phyloP scores from a whole-genome alignment of 2,113 vertebrate genomes.

The Rynchops niger region DNA sequence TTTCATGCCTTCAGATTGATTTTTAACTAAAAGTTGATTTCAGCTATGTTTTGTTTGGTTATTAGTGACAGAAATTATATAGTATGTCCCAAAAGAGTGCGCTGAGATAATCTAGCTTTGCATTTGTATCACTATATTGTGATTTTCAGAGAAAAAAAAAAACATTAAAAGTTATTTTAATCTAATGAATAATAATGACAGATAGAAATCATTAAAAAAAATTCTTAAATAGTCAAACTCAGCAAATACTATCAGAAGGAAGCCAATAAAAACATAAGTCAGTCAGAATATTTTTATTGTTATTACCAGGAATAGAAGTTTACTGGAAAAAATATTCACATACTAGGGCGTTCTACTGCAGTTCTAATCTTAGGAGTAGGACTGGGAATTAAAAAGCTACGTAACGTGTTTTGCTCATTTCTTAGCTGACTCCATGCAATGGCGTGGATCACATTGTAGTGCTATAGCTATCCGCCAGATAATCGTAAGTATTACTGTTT shows the following conservation, averaged over 20 bases:
- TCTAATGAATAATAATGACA: constrained; percentile 14
- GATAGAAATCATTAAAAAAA: background rate
- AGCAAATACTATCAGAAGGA: background rate
- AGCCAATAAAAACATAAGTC: background rate
- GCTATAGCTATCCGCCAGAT: background rate
- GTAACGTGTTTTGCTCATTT: background rate
- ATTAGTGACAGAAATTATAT: background rate
- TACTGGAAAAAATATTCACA: background rate
- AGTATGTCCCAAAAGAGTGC: background rate
- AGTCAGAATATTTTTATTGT: background rate
- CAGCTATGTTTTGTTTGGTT: background rate
- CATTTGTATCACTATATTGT: background rate
- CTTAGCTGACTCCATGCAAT: background rate
- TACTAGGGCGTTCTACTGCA: background rate
- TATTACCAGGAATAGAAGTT: background rate
- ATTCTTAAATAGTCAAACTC: background rate
- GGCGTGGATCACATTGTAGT: background rate
- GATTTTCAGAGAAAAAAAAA: constrained; percentile 1
- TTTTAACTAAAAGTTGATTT: constrained; percentile 1
- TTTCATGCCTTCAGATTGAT: background rate
- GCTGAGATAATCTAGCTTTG: background rate
- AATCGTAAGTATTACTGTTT: background rate
- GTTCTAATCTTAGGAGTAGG: background rate
- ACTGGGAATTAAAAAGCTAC: background rate
- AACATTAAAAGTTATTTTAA: constrained; percentile 19